Conservation (phyloP, 2,888 invertebrate species). For the Apeira syringaria region DNA sequence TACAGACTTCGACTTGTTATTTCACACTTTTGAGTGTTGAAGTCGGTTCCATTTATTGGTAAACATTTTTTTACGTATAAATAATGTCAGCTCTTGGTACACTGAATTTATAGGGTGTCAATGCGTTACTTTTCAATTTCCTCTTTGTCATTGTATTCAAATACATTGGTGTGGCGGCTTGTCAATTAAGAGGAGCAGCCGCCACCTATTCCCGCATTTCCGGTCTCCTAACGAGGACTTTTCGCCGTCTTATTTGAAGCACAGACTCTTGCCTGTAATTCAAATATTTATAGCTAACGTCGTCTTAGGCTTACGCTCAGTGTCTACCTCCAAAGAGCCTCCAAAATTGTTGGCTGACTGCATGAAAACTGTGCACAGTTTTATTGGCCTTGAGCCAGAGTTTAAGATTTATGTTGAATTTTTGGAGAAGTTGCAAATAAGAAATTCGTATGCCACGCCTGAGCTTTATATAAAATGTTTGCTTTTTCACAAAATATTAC, state of each 20-base stretch:
- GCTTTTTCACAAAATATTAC: no score
- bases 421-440: slow-evolving; percentile 1
- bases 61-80: slow-evolving; percentile 17
- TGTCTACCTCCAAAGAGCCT: slow-evolving; percentile 7
- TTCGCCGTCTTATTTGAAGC: slow-evolving; percentile 16
- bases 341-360: slow-evolving; percentile 24
- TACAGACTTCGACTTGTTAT: no score
- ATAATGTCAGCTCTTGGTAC: slow-evolving; percentile 10
- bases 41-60: no score
- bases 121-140: slow-evolving; percentile 23
- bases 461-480: no score
- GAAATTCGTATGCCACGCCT: no score
- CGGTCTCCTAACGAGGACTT: slow-evolving; percentile 26
- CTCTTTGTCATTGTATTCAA: slow-evolving; percentile 30
- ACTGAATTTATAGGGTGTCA: slow-evolving; percentile 27
- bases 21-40: no score
- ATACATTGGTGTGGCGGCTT: slow-evolving; percentile 19
- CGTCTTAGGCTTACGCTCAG: background rate
- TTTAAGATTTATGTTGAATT: slow-evolving; percentile 18
- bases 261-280: background rate
- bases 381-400: slow-evolving; percentile 26
- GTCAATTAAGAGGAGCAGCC: slow-evolving; percentile 29
- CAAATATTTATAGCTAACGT: slow-evolving; percentile 6
- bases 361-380: slow-evolving; percentile 21
- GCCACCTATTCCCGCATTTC: slow-evolving; percentile 22